phyloP scores from a whole-genome alignment of 2,888 invertebrate species.

The Yponomeuta cagnagella region DNA sequence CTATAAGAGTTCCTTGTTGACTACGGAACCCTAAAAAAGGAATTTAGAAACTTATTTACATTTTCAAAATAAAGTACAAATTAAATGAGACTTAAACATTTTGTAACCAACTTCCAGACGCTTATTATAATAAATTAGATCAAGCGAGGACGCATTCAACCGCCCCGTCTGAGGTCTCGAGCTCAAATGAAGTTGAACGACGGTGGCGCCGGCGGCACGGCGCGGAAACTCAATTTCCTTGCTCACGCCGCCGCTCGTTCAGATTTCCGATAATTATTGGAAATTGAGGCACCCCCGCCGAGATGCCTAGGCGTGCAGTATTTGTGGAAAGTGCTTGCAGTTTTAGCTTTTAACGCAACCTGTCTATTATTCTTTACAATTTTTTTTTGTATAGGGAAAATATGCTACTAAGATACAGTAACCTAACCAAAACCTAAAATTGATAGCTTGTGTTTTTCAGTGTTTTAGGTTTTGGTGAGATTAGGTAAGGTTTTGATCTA shows the following conservation, averaged over 20 bases:
- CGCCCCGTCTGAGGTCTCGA: neutral
- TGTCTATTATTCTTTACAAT: too few species aligned
- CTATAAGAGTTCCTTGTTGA: too few species aligned
- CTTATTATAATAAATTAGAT: neutral
- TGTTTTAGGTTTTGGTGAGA: too few species aligned
- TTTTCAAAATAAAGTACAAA: neutral
- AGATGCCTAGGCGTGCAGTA: neutral
- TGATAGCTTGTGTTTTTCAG: too few species aligned
- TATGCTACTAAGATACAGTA: too few species aligned
- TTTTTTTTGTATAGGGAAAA: too few species aligned
- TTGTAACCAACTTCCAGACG: neutral
- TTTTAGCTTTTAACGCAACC: neutral
- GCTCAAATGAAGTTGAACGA: neutral
- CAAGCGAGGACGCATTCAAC: neutral
- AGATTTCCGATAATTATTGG: neutral
- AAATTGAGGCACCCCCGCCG: neutral
- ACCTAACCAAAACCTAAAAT: too few species aligned
- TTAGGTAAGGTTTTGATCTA: too few species aligned
- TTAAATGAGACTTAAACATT: neutral
- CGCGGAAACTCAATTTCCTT: slow-evolving; percentile 7
- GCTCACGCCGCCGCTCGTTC: neutral
- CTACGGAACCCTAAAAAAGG: too few species aligned
- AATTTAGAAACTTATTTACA: neutral
- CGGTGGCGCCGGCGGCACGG: slow-evolving; percentile 1
- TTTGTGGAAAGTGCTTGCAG: neutral